phyloP scores from a whole-genome alignment of 2,888 invertebrate genomes.

The Caenorhabditis uteleia region DNA sequence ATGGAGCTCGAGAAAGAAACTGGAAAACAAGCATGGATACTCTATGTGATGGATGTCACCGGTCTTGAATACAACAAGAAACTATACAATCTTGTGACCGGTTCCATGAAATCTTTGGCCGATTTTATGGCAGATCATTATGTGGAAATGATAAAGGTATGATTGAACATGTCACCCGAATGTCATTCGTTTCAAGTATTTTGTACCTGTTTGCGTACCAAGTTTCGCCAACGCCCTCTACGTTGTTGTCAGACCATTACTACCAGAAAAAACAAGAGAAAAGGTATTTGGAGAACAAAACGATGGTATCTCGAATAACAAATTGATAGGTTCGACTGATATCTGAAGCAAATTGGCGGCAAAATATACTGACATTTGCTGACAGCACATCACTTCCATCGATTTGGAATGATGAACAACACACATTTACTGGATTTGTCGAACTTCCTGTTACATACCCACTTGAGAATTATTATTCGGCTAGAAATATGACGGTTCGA shows the following conservation, averaged over 20 bases:
- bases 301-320: not conserved
- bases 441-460: constrained; percentile 54
- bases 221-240: constrained; percentile 59
- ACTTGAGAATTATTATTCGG: constrained; percentile 45
- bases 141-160: constrained; percentile 62
- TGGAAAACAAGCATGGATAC: constrained; percentile 62
- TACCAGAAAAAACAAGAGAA: constrained; percentile 63
- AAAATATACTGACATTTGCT: constrained; percentile 54
- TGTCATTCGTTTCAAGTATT: constrained; percentile 31
- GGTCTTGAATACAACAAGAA: constrained; percentile 60
- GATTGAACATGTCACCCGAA: not conserved
- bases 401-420: constrained; percentile 54
- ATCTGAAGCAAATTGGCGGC: constrained; percentile 51
- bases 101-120: constrained; percentile 55
- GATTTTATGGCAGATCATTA: constrained; percentile 68
- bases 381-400: constrained; percentile 44
- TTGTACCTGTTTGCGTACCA: constrained; percentile 63
- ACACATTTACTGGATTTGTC: constrained; percentile 38
- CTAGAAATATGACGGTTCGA: constrained; percentile 30
- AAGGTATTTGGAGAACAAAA: constrained; percentile 40
- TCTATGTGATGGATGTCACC: constrained; percentile 65
- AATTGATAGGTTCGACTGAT: constrained; percentile 38
- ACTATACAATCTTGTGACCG: constrained; percentile 58
- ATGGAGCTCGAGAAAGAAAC: constrained; percentile 62
- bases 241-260: constrained; percentile 55